Evolutionary conservation across 2,888 invertebrate genomes (phyloP).

Genomic region (Epinotia brunnichana): DNA sequence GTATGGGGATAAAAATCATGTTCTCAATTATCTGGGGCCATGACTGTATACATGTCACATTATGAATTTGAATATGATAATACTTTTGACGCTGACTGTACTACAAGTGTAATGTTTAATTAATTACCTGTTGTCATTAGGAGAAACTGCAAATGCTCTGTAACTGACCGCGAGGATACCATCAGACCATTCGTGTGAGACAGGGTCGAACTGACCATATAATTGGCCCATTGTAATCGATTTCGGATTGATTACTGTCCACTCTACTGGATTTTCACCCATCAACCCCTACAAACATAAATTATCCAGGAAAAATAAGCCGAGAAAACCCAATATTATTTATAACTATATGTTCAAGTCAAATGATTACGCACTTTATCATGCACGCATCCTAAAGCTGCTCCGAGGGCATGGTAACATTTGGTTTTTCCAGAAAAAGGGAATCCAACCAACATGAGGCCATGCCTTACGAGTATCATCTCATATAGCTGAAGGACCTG

Average conservation of each 20-base stretch:
- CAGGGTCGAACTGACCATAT: slow-evolving; percentile 96
- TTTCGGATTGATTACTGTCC: slow-evolving; percentile 95
- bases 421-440: slow-evolving; percentile 97
- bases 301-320: neutral
- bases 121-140: slow-evolving; percentile 87
- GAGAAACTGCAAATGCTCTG: slow-evolving; percentile 90
- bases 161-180: slow-evolving; percentile 94
- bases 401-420: slow-evolving; percentile 92
- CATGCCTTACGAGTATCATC: slow-evolving; percentile 97
- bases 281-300: slow-evolving; percentile 84
- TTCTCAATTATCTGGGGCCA: no score
- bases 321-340: neutral
- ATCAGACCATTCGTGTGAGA: slow-evolving; percentile 97
- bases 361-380: slow-evolving; percentile 81
- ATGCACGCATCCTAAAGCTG: slow-evolving; percentile 89
- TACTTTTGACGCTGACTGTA: neutral
- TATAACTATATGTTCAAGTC: neutral
- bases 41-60: no score
- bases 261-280: slow-evolving; percentile 90
- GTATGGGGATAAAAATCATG: no score
- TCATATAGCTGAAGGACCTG: slow-evolving; percentile 90
- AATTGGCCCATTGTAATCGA: slow-evolving; percentile 97
- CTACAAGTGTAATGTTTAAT: neutral
- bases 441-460: slow-evolving; percentile 96
- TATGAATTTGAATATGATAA: no score